Evolutionary conservation across 2,888 invertebrate species (phyloP), one percentile per base, ranked within the genome.

Genomic region (Polymixis flavicincta): DNA sequence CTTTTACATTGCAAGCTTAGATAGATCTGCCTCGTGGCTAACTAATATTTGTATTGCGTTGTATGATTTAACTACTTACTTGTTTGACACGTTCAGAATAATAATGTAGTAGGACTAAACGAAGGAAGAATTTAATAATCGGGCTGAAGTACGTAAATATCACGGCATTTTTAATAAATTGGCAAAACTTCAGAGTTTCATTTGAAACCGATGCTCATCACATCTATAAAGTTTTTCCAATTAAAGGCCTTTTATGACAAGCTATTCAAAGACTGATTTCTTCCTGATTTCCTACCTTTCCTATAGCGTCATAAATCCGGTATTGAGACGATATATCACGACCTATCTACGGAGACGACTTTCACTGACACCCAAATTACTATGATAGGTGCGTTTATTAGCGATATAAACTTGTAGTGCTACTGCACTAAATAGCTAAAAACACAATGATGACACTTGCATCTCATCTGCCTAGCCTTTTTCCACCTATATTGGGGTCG

Each of bases 251-350:
- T 65, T 5, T 55, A 55, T 55, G 22, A 14, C 22, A 65, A n/a
- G 74, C 17, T 45, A 42, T 32, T 32, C 14, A 55, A 74, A 45
- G 5, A 32, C 9, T 17, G 6, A 19, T 45, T 71, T 71, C 50
- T 28, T 75, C n/a, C 19, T 37, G 13, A 11, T 8, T 50, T 72
- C 17, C 25, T 72, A 74, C n/a, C 45, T 45, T 32, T 32, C 25
- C 37, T 50, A 85, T 66, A 82, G 8, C 88, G 28, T 71, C 88
- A 86, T 90, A 90, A 88, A 80, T 90, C 85, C 87, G 88, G 87
- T 90, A 89, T 89, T 89, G 88, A 89, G 77, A 86, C 80, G 86
- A 90, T 91, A 89, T 92, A 92, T 92, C 90, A 54, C 28, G 8
- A 73, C 17, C 52, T 22, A 25, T 45, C 68, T 84, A 79, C 71